Evolutionary conservation across 2,888 invertebrate genomes (phyloP).

Genomic region (Sminthurinus aureus): DNA sequence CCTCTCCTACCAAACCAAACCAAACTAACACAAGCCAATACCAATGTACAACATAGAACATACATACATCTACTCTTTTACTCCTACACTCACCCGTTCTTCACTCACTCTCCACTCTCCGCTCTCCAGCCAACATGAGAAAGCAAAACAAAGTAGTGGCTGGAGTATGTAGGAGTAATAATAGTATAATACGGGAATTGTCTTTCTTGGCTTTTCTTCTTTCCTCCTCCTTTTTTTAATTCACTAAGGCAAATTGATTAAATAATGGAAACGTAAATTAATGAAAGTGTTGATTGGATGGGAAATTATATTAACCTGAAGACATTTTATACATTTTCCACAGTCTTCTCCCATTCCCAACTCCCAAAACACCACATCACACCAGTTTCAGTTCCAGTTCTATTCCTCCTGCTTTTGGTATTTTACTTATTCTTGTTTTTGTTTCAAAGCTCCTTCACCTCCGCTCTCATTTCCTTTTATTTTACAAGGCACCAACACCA

Average conservation of each 20-base stretch:
- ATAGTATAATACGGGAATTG: slow-evolving; percentile 7
- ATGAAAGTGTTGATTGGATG: slow-evolving; percentile 40
- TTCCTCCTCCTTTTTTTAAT: slow-evolving; percentile 3
- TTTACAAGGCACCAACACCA: background rate
- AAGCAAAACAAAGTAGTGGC: background rate
- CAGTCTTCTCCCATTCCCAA: background rate
- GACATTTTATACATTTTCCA: slow-evolving; percentile 18
- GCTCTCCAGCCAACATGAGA: background rate
- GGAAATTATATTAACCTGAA: slow-evolving; percentile 38
- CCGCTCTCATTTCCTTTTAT: background rate
- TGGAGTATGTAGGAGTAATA: background rate
- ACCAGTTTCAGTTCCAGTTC: background rate
- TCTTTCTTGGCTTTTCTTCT: slow-evolving; percentile 11
- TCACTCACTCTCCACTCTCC: background rate
- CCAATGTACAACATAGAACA: background rate
- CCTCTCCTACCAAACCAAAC: background rate
- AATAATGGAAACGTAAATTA: slow-evolving; percentile 32
- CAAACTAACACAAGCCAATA: background rate
- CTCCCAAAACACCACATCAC: background rate
- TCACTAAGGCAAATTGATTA: slow-evolving; percentile 22
- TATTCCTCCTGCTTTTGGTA: background rate
- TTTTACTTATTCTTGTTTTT: no score
- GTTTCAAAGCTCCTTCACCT: no score
- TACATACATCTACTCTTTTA: background rate
- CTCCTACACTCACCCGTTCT: background rate